These are phyloP conservation scores for Podarcis muralis DNA, from an alignment of 2,113 vertebrate genomes.

Conservation along the genomic window DNA sequence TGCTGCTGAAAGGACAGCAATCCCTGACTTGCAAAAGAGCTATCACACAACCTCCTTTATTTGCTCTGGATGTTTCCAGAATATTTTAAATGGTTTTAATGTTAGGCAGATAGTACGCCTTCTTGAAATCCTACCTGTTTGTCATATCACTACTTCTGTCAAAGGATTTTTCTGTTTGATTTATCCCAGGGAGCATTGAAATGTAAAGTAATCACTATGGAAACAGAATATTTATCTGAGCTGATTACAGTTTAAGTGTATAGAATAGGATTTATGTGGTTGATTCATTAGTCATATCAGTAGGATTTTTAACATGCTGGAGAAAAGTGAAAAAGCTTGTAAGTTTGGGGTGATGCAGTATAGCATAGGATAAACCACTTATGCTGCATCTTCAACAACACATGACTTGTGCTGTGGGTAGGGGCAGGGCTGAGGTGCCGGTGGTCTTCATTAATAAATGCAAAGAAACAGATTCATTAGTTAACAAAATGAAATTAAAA, in stretches of 20 bases:
- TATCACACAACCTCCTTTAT: not conserved
- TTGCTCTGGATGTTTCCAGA: not conserved
- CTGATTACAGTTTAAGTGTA: constrained; percentile 21
- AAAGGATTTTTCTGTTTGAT: not conserved
- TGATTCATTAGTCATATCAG: constrained; percentile 14
- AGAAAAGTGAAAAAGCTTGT: not conserved
- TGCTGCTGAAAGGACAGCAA: not conserved
- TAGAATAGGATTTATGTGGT: not conserved
- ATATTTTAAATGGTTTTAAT: not conserved
- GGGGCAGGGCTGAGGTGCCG: not conserved
- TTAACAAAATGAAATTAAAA: constrained; percentile 50
- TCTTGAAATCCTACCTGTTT: constrained; percentile 15
- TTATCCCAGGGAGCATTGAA: not conserved
- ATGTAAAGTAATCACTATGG: constrained; percentile 14
- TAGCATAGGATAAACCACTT: not conserved
- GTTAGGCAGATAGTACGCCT: not conserved
- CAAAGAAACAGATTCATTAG: constrained; percentile 28
- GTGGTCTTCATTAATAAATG: constrained; percentile 47
- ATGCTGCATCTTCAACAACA: constrained; percentile 1
- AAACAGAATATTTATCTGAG: constrained; percentile 31
- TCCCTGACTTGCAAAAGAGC: not conserved
- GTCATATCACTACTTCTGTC: not conserved
- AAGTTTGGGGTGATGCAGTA: constrained; percentile 7
- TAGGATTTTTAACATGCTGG: not conserved
- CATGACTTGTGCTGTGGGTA: not conserved